Evolutionary conservation across 2,113 vertebrate genomes (phyloP).

Genomic region (Pholis gunnellus): DNA sequence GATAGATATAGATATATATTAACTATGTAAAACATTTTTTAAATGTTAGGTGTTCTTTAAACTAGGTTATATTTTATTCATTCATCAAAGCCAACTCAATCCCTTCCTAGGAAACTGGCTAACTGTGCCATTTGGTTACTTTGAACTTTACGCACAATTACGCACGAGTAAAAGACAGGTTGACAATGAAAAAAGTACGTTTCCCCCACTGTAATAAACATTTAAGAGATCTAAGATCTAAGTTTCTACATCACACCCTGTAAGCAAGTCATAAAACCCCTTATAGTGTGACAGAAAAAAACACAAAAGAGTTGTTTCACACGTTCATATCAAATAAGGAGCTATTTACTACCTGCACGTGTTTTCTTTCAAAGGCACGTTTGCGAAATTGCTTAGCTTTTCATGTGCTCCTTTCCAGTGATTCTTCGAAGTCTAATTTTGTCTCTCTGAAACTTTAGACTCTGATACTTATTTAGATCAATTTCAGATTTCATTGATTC

Average conservation of each 20-base stretch:
- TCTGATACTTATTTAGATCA: neutral
- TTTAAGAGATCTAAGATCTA: constrained; percentile 74
- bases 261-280: constrained; percentile 56
- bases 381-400: constrained; percentile 20
- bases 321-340: constrained; percentile 55
- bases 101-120: neutral
- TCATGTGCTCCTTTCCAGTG: neutral
- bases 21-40: too few relatives aligned
- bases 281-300: constrained; percentile 9
- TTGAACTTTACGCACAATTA: constrained; percentile 67
- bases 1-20: too few relatives aligned
- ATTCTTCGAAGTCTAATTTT: neutral
- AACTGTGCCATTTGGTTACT: constrained; percentile 42
- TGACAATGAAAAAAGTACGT: neutral
- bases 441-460: neutral
- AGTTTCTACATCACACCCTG: constrained; percentile 44
- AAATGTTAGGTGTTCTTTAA: neutral
- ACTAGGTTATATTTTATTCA: neutral
- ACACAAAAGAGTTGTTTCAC: constrained; percentile 62
- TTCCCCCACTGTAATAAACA: constrained; percentile 35
- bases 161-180: constrained; percentile 32
- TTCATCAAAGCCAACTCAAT: neutral
- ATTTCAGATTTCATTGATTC: neutral
- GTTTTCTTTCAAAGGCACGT: constrained; percentile 48
- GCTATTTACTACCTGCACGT: constrained; percentile 44